Evolutionary conservation across 2,888 invertebrate genomes (phyloP), one percentile per base, ranked within the genome.

Genomic region (Drosophila prostipennis): DNA sequence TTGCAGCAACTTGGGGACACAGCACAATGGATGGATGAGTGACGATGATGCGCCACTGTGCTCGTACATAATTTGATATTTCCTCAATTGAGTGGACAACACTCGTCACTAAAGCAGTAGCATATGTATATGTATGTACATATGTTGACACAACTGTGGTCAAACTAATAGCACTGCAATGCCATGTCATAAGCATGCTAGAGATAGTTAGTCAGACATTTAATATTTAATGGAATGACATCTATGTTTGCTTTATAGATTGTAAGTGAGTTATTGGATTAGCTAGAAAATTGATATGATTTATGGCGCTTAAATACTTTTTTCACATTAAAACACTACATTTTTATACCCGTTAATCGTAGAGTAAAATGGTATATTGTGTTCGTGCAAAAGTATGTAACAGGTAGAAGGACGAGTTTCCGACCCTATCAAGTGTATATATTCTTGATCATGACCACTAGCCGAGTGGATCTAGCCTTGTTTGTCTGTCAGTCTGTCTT

Each of bases 31-130:
- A 58, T 53, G 59, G 23, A 53, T 71, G 61, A 64, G 34, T 59
- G 55, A 57, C 79, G 77, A 54, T 61, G 55, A 56, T 76, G 71
- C 65, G 64, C 53, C 57, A 45, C 46, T 23, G 26, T 3, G 55
- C 45, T 59, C 32, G 40, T 63, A 75, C 63, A 90, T 91, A 90
- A 91, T 91, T 90, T 90, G 90, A 91, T 90, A 91, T 90, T 91
- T 91, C 91, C 91, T 89, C 91, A 89, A 89, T 91, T 91, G 81
- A 76, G 77, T 78, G 78, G 51, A 71, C 72, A 68, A 80, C 72
- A 78, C 59, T 34, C 52, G 55, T 29, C 46, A 57, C 39, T 55
- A 14, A 58, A 14, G 32, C 57, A 23, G 43, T 32, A 29, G 42
- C 45, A 23, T 16, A 40, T n/a, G n/a, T n/a, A n/a, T n/a, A n/a